Evolutionary conservation across 2,113 vertebrate species (phyloP).

Genomic region (Sinocyclocheilus anshuiensis): DNA sequence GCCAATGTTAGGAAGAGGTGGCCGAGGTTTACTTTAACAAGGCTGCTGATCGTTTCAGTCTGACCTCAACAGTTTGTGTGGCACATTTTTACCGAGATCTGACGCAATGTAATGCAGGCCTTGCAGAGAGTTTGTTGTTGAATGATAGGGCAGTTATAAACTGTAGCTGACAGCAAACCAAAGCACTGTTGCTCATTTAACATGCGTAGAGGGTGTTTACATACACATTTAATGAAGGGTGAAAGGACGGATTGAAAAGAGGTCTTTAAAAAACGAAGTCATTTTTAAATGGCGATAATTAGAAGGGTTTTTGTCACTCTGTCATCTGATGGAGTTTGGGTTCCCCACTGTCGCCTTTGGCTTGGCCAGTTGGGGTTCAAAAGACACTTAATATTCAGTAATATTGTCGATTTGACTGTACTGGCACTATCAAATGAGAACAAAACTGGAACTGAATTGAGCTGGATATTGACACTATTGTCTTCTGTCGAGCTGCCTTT

Average conservation of each 20-base stretch:
- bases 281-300: neutral
- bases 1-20: neutral
- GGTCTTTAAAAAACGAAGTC: neutral
- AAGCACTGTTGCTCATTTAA: neutral
- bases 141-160: neutral
- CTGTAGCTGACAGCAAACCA: neutral
- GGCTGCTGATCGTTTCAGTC: neutral
- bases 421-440: neutral
- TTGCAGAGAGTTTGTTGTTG: neutral
- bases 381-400: neutral
- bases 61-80: neutral
- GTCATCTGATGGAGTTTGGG: neutral
- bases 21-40: slow-evolving; percentile 5
- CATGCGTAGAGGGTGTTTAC: neutral
- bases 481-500: neutral
- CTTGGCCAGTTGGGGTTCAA: neutral
- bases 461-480: neutral
- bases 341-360: neutral
- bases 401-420: neutral
- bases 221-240: neutral
- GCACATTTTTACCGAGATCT: neutral
- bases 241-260: neutral
- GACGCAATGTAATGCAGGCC: neutral
- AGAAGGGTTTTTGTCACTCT: neutral
- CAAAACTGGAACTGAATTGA: neutral